A percentile compares a stretch with the other conserved stretches of the same genome.
These are phyloP conservation scores for Fopius arisanus DNA, from an alignment of 1,140 invertebrate genomes.

Conservation along the genomic window DNA sequence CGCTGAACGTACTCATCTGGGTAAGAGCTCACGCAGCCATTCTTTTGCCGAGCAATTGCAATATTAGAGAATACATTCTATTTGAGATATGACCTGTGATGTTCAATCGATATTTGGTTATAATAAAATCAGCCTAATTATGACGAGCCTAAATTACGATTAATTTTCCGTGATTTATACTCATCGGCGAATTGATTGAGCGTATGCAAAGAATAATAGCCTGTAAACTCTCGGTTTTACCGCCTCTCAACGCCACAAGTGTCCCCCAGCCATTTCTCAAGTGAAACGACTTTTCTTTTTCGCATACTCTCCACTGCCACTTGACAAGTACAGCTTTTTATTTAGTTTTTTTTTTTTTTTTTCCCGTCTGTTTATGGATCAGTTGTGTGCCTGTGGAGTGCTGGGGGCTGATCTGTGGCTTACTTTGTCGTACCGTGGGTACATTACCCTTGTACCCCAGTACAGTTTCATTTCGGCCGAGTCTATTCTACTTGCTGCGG, in stretches of 20 bases:
- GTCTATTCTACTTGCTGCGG: slow-evolving; percentile 72
- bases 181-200: no score
- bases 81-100: background rate
- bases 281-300: slow-evolving; percentile 15
- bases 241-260: background rate
- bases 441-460: slow-evolving; percentile 75
- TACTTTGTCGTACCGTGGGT: slow-evolving; percentile 74
- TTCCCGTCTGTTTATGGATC: slow-evolving; percentile 37
- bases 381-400: slow-evolving; percentile 75
- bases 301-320: background rate
- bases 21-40: slow-evolving; percentile 54
- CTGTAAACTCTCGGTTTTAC: slow-evolving; percentile 5
- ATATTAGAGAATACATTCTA: background rate
- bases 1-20: slow-evolving; percentile 80
- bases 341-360: slow-evolving; percentile 21
- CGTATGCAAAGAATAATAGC: background rate
- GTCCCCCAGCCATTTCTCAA: background rate
- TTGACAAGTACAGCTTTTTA: background rate
- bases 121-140: no score
- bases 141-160: background rate
- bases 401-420: slow-evolving; percentile 80
- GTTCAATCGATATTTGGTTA: slow-evolving; percentile 5
- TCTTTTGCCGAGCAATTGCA: background rate
- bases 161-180: no score
- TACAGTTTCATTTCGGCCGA: slow-evolving; percentile 76